Base-by-base conservation (phyloP, 2,797 vertebrate genomes). In the Peromyscus melanophrys region DNA sequence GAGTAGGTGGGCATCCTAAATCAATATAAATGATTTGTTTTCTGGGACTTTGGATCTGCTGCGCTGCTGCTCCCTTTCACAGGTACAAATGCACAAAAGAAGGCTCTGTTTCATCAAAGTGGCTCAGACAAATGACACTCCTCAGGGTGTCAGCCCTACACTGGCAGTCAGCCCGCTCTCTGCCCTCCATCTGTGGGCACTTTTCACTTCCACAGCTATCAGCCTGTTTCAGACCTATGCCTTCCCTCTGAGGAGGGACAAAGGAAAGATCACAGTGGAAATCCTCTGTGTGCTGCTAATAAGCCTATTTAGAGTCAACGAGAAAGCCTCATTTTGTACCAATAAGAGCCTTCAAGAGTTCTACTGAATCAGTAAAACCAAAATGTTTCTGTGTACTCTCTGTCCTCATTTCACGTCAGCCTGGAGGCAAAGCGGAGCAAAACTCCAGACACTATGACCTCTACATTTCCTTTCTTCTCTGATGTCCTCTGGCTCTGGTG, bases 241-340 rank as follows among this genome's bases (percentile, higher is more conserved):
- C 81, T 95, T 93, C 76, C 34, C 82, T 94, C 94, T 27, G 73
- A 90, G 43, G 69, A 52, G 91, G 90, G 96, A 97, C 96, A 97
- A 97, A 97, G 94, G 81, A 92, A 96, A 94, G 87, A 97, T 94
- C 92, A 92, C 93, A 92, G 91, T 96, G 91, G 96, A 97, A 97
- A 96, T 94, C 95, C 97, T 95, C 95, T 85, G 81, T 76, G 61
- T 89, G 94, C 85, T 83, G 76, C 83, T 97, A 97, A 97, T 95
- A 97, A 94, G 84, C 90, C 96, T 97, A 95, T 96, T 98, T 95
- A 97, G 93, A 97, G 93, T 97, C 96, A 94, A 89, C 43, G 93
- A 98, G 96, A 95, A 97, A 97, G 89, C 55, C 76, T 97, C 84
- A 86, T 97, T 98, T 94, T 96, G 80, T 69, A 95, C 81, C 94